Conservation (phyloP, 1,140 invertebrate species). For the Asobara japonica region DNA sequence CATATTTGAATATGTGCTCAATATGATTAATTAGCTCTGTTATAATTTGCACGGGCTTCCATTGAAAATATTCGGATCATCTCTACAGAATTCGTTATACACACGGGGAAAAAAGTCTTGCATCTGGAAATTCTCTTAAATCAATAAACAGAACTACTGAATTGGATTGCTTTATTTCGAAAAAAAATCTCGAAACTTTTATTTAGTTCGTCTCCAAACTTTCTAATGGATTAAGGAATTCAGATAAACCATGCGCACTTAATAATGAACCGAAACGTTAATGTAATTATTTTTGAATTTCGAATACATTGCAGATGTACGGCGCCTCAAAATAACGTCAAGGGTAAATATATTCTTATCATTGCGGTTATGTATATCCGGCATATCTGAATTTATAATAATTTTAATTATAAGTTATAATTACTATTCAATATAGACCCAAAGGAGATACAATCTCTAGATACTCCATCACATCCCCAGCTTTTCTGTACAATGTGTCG, state of each 20-base stretch:
- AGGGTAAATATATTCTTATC: neutral
- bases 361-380: neutral
- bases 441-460: conserved; percentile 41
- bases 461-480: conserved; percentile 30
- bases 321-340: neutral
- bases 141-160: too few relatives aligned
- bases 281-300: too few relatives aligned
- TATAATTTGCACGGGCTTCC: conserved; percentile 49
- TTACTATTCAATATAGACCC: conserved; percentile 11
- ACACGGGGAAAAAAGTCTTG: too few relatives aligned
- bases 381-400: neutral
- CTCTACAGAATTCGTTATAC: too few relatives aligned
- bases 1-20: conserved; percentile 31
- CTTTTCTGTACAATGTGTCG: conserved; percentile 40
- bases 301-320: too few relatives aligned
- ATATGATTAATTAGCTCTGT: conserved; percentile 56
- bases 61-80: conserved; percentile 44
- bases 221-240: too few relatives aligned
- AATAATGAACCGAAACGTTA: too few relatives aligned
- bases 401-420: conserved; percentile 8
- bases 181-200: too few relatives aligned
- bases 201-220: too few relatives aligned
- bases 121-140: too few relatives aligned
- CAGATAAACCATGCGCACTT: too few relatives aligned
- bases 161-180: too few relatives aligned